phyloP scores from a whole-genome alignment of 2,113 vertebrate genomes.

The Grallaria varia region DNA sequence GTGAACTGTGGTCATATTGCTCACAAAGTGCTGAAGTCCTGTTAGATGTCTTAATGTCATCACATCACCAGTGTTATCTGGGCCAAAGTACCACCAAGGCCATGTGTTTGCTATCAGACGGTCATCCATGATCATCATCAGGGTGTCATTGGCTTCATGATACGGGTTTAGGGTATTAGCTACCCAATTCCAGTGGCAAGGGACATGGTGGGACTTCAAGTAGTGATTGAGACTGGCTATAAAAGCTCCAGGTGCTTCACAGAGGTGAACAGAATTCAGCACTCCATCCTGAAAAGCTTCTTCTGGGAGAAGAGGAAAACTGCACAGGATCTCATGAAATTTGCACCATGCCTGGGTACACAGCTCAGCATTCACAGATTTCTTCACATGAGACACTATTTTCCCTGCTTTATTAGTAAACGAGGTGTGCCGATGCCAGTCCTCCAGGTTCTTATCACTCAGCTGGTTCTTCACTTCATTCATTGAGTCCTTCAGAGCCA shows the following conservation, averaged over 20 bases:
- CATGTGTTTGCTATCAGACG: slow-evolving; percentile 90
- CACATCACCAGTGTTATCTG: slow-evolving; percentile 91
- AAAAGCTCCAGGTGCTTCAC: slow-evolving; percentile 94
- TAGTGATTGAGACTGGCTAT: slow-evolving; percentile 92
- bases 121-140: slow-evolving; percentile 88
- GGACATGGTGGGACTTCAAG: slow-evolving; percentile 79
- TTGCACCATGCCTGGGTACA: slow-evolving; percentile 98
- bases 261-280: slow-evolving; percentile 89
- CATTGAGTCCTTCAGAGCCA: slow-evolving; percentile 83
- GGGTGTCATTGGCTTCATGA: slow-evolving; percentile 86
- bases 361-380: slow-evolving; percentile 84
- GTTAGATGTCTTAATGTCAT: slow-evolving; percentile 84
- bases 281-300: slow-evolving; percentile 79
- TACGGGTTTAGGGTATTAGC: slow-evolving; percentile 95
- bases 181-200: slow-evolving; percentile 89
- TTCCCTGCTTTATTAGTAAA: slow-evolving; percentile 91
- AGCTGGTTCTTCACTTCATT: slow-evolving; percentile 91
- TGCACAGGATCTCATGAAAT: slow-evolving; percentile 90
- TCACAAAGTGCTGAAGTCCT: slow-evolving; percentile 82
- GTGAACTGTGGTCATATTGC: slow-evolving; percentile 78
- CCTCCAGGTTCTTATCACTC: slow-evolving; percentile 89
- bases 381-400: slow-evolving; percentile 82
- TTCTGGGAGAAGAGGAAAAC: slow-evolving; percentile 80
- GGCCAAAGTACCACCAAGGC: slow-evolving; percentile 92
- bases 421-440: slow-evolving; percentile 94